These are phyloP conservation scores for Stigmatopora argus DNA, from an alignment of 2,113 vertebrate species.

Conservation along the genomic window DNA sequence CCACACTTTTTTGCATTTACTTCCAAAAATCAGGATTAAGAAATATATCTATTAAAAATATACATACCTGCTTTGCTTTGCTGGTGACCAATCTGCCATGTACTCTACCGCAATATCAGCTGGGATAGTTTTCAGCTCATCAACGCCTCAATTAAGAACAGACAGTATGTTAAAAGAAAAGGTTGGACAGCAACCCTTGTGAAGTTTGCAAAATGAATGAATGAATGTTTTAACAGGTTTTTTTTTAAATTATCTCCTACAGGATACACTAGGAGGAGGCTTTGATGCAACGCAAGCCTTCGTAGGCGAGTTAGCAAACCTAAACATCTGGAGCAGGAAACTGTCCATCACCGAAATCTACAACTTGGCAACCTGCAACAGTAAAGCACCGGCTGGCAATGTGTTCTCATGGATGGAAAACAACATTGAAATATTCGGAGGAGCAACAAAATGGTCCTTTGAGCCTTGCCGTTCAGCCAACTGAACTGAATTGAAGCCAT, in stretches of 20 bases:
- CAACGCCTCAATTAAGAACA: not conserved
- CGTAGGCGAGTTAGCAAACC: constrained; percentile 88
- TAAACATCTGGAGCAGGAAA: constrained; percentile 93
- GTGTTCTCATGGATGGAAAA: constrained; percentile 90
- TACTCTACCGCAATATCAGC: not conserved
- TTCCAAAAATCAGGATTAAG: not conserved
- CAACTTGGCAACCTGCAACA: constrained; percentile 90
- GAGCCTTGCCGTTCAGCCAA: constrained; percentile 92
- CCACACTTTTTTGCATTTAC: not conserved
- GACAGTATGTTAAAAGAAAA: not conserved
- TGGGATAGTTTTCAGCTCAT: not conserved
- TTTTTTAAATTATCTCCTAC: constrained; percentile 3
- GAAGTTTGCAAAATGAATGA: no score
- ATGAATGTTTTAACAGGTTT: not conserved
- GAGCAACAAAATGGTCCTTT: constrained; percentile 94
- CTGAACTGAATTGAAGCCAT: constrained; percentile 63
- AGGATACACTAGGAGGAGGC: constrained; percentile 92
- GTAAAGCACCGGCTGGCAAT: constrained; percentile 80
- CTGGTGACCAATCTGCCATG: not conserved
- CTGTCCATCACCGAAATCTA: constrained; percentile 85
- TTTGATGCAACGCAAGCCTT: constrained; percentile 95
- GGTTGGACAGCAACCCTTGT: no score
- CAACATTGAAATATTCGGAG: constrained; percentile 90
- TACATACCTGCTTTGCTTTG: not conserved
- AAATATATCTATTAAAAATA: not conserved